A percentile compares a stretch with the other conserved stretches of the same genome.
Evolutionary conservation across 64 coral and sea anemone species (phyloP).

Genomic region (Anthopleura sola): DNA sequence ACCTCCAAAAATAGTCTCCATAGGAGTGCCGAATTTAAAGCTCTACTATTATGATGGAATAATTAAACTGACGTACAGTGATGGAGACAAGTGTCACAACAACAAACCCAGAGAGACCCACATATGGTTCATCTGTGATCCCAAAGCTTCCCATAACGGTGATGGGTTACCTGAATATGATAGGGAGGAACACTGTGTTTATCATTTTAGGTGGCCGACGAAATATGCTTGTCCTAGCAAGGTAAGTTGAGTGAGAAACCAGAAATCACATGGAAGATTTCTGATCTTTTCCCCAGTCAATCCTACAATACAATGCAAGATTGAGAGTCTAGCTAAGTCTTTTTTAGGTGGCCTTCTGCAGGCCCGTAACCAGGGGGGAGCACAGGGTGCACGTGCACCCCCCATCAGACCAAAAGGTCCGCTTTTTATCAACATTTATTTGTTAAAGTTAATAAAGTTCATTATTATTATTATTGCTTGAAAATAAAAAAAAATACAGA

Average conservation of each 20-base stretch:
- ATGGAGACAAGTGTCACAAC: slow-evolving; percentile 37
- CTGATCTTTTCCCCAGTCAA: too few species aligned
- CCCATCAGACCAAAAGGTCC: too few species aligned
- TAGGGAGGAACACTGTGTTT: slow-evolving; percentile 48
- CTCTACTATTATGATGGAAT: slow-evolving; percentile 88
- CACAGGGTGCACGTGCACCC: too few species aligned
- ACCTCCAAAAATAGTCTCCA: neutral
- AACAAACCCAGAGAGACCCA: slow-evolving; percentile 25
- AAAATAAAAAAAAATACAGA: too few species aligned
- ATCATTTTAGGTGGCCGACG: slow-evolving; percentile 81
- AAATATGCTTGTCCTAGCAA: slow-evolving; percentile 79
- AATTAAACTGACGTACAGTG: slow-evolving; percentile 60
- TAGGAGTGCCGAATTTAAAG: slow-evolving; percentile 25
- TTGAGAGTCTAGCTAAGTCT: too few species aligned
- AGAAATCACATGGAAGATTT: too few species aligned
- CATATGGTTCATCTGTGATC: slow-evolving; percentile 72
- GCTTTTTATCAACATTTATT: too few species aligned
- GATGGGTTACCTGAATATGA: slow-evolving; percentile 49
- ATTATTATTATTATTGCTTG: too few species aligned
- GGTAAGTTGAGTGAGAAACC: slow-evolving; percentile 24
- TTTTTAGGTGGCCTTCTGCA: too few species aligned
- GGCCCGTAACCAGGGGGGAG: too few species aligned
- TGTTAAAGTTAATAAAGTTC: too few species aligned
- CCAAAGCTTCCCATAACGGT: slow-evolving; percentile 9
- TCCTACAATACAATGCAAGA: too few species aligned